Percentiles rank a stretch among this genome's conserved stretches.
phyloP scores from a whole-genome alignment of 2,888 invertebrate genomes.

The Oscheius myriophilus region DNA sequence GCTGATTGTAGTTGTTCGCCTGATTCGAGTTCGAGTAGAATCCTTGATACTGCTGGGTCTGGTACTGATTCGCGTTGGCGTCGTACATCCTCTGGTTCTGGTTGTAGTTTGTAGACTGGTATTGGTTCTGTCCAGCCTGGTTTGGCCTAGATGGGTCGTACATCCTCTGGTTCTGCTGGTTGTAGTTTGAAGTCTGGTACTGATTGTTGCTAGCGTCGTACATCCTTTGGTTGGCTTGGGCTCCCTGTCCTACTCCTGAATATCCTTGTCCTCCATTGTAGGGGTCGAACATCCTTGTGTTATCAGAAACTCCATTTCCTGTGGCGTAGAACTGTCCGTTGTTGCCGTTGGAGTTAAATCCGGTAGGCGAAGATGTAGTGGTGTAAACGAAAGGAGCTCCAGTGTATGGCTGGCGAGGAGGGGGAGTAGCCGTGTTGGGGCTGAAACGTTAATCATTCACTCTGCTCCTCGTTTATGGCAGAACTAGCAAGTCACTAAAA shows the following conservation, averaged over 20 bases:
- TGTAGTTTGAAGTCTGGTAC: conserved; percentile 1
- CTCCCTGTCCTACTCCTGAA: background rate
- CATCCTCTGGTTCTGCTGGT: background rate
- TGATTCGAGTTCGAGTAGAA: background rate
- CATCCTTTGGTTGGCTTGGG: background rate
- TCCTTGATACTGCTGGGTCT: background rate
- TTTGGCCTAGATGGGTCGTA: background rate
- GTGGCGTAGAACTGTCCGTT: too few species aligned
- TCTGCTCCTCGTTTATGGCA: background rate
- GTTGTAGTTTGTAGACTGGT: conserved; percentile 1
- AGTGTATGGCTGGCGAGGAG: conserved; percentile 20
- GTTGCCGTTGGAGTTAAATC: background rate
- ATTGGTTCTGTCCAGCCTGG: background rate
- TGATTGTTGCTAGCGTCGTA: conserved; percentile 8
- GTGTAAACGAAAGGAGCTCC: conserved; percentile 24
- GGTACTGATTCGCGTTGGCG: conserved; percentile 7
- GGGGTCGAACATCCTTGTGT: background rate
- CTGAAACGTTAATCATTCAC: too few species aligned
- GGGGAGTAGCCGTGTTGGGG: conserved; percentile 20
- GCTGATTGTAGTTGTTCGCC: background rate
- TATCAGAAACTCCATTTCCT: background rate
- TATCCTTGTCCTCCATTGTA: background rate
- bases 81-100: conserved; percentile 4
- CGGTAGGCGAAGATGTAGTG: conserved; percentile 15
- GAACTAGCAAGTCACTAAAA: background rate